These are phyloP conservation scores for Tolypeutes matacus DNA, from an alignment of 2,797 vertebrate genomes.

Conservation along the genomic window DNA sequence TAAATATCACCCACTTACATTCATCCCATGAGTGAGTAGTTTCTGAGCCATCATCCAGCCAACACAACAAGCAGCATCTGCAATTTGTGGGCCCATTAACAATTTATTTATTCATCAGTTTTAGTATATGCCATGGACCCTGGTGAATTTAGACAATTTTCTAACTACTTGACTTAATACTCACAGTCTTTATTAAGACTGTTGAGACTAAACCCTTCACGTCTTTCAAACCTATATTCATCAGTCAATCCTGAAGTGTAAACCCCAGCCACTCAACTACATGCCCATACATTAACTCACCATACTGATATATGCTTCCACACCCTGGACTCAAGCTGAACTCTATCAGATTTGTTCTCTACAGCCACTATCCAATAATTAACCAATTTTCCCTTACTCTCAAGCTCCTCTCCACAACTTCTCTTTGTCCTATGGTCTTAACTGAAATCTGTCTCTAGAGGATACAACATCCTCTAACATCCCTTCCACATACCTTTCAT, in stretches of 20 bases:
- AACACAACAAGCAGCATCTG: neutral
- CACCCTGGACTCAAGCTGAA: neutral
- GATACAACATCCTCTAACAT: neutral
- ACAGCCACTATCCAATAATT: neutral
- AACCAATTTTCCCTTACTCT: neutral
- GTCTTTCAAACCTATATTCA: neutral
- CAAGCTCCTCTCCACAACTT: neutral
- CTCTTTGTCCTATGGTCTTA: neutral
- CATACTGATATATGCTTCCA: neutral
- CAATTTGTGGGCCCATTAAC: constrained; percentile 44
- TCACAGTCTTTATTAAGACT: neutral
- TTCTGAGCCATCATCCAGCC: neutral
- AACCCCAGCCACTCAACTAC: neutral
- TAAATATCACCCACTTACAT: constrained; percentile 58
- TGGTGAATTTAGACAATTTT: neutral
- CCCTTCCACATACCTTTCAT: neutral
- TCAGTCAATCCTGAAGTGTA: neutral
- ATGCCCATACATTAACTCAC: neutral
- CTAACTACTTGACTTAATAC: neutral
- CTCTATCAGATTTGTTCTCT: neutral
- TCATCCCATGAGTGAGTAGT: constrained; percentile 11
- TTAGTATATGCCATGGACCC: neutral
- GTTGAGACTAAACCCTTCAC: neutral
- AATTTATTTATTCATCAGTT: constrained; percentile 2
- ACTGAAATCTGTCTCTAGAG: neutral